A percentile compares a stretch with the other conserved stretches of the same genome.
Conservation (phyloP, 2,113 vertebrate species). For the Tichodroma muraria region DNA sequence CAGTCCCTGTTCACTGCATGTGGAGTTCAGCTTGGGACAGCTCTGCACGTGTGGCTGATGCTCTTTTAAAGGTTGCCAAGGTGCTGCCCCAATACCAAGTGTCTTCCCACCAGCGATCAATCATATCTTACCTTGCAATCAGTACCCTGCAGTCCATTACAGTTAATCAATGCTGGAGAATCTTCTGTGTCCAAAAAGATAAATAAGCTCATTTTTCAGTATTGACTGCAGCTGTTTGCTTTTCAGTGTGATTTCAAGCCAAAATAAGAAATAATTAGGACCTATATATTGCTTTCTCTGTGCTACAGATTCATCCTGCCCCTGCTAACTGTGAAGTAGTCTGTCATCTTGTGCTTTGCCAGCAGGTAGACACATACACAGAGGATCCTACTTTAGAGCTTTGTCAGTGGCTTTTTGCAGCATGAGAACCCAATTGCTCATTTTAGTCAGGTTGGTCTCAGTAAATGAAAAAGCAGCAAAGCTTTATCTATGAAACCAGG, state of each 20-base stretch:
- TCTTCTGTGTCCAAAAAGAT: slow-evolving; percentile 10
- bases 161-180: slow-evolving; percentile 1
- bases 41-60: not conserved
- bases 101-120: not conserved
- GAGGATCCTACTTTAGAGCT: not conserved
- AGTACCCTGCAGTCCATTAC: not conserved
- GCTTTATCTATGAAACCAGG: not conserved
- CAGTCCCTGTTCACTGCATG: not conserved
- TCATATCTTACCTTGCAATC: not conserved
- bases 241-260: not conserved
- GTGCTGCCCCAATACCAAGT: not conserved
- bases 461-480: not conserved
- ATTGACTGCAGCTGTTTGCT: not conserved
- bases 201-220: slow-evolving; percentile 6
- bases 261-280: not conserved
- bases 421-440: not conserved
- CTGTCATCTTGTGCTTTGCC: not conserved
- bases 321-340: not conserved
- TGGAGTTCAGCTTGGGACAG: not conserved
- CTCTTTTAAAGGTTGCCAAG: not conserved
- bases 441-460: not conserved
- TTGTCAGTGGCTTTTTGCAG: not conserved
- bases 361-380: not conserved
- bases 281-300: not conserved
- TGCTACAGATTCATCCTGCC: not conserved